Conservation (phyloP, 2,888 invertebrate genomes). For the Lasioglossum zephyrum region DNA sequence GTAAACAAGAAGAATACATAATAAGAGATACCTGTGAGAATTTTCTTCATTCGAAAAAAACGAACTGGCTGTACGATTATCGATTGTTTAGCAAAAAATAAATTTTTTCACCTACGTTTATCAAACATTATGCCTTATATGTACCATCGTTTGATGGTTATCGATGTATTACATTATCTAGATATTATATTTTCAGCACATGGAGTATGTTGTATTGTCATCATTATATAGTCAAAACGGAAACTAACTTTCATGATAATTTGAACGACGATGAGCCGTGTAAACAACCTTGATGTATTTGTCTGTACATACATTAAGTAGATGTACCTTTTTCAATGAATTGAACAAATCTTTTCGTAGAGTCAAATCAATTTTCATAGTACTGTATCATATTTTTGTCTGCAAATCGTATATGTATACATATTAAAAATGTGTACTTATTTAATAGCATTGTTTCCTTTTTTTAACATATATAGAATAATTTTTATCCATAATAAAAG, state of each 20-base stretch:
- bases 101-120: conserved; percentile 50
- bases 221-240: conserved; percentile 53
- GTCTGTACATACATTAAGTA: conserved; percentile 36
- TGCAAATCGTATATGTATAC: conserved; percentile 19
- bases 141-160: conserved; percentile 37
- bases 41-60: conserved; percentile 21
- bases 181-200: conserved; percentile 53
- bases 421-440: conserved; percentile 20
- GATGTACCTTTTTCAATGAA: conserved; percentile 15
- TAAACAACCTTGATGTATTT: conserved; percentile 65
- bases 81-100: conserved; percentile 57
- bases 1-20: conserved; percentile 31
- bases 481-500: conserved; percentile 36
- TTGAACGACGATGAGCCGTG: conserved; percentile 57
- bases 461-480: conserved; percentile 15
- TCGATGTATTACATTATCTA: conserved; percentile 56
- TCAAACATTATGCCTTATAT: conserved; percentile 52
- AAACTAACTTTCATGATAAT: conserved; percentile 55
- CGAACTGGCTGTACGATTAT: conserved; percentile 40
- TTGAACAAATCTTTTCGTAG: not conserved
- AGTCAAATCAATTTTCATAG: not conserved
- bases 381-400: not conserved
- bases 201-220: conserved; percentile 64
- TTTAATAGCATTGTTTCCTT: conserved; percentile 27
- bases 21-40: conserved; percentile 31